phyloP scores from a whole-genome alignment of 2,888 invertebrate species.

The Zhengitettix transpicula region DNA sequence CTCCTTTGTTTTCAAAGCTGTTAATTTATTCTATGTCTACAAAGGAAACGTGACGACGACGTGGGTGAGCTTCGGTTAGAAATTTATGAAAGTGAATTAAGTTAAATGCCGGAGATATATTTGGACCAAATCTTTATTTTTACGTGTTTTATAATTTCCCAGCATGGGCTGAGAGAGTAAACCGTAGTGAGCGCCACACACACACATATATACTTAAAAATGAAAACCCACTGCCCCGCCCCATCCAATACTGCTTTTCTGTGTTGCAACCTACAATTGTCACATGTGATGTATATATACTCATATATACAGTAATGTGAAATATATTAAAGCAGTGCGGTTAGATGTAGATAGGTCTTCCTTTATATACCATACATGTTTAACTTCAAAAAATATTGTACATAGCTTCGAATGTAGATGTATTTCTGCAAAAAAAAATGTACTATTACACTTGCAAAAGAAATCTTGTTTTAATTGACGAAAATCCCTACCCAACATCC shows the following conservation, averaged over 20 bases:
- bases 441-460: slow-evolving; percentile 11
- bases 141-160: background rate
- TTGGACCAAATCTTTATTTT: slow-evolving; percentile 8
- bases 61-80: background rate
- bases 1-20: too few species aligned
- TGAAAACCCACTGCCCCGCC: too few species aligned
- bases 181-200: too few species aligned
- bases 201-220: too few species aligned
- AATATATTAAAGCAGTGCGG: slow-evolving; percentile 1
- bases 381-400: slow-evolving; percentile 10
- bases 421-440: slow-evolving; percentile 12
- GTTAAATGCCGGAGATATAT: slow-evolving; percentile 2
- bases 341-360: slow-evolving; percentile 12
- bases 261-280: background rate
- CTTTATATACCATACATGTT: slow-evolving; percentile 12
- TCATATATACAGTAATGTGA: slow-evolving; percentile 2
- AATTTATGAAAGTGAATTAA: background rate
- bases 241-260: background rate
- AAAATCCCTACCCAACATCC: too few species aligned
- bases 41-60: background rate
- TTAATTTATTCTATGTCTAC: background rate
- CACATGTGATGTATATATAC: background rate
- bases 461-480: background rate
- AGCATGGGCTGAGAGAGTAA: too few species aligned
- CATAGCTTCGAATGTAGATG: slow-evolving; percentile 13